Conservation (phyloP, 2,113 vertebrate genomes). For the Falco punctatus region DNA sequence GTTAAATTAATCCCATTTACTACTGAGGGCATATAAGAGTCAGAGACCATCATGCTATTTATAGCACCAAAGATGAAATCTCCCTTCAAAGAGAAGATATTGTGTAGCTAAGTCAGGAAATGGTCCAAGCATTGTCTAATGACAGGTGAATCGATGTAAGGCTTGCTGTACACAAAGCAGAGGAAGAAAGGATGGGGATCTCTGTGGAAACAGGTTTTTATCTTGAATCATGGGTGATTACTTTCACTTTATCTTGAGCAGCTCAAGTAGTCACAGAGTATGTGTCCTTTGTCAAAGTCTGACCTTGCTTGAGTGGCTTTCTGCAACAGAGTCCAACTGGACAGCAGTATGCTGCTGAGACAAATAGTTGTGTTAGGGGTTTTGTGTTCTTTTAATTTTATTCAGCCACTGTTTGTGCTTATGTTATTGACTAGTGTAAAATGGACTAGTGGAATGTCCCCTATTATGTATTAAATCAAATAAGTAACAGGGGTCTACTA, state of each 20-base stretch:
- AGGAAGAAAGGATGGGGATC: not conserved
- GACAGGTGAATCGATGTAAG: not conserved
- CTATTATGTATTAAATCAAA: not conserved
- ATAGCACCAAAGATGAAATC: not conserved
- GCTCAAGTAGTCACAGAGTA: not conserved
- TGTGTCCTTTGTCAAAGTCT: not conserved
- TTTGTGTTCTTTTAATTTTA: not conserved
- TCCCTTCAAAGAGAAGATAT: not conserved
- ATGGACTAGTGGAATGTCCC: not conserved
- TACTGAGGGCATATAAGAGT: not conserved
- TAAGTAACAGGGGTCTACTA: not conserved
- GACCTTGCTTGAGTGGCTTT: not conserved
- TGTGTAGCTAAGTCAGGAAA: not conserved
- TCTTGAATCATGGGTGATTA: not conserved
- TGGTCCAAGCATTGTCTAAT: not conserved
- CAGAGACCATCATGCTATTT: not conserved
- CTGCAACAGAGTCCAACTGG: not conserved
- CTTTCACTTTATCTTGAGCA: not conserved
- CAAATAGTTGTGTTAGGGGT: not conserved
- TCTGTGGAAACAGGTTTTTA: not conserved
- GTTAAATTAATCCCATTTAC: not conserved
- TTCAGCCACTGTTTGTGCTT: not conserved
- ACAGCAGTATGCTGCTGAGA: not conserved
- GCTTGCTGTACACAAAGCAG: not conserved
- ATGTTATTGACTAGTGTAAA: not conserved